These are phyloP conservation scores for Mercenaria mercenaria DNA, from an alignment of 1,140 invertebrate genomes.

Conservation along the genomic window DNA sequence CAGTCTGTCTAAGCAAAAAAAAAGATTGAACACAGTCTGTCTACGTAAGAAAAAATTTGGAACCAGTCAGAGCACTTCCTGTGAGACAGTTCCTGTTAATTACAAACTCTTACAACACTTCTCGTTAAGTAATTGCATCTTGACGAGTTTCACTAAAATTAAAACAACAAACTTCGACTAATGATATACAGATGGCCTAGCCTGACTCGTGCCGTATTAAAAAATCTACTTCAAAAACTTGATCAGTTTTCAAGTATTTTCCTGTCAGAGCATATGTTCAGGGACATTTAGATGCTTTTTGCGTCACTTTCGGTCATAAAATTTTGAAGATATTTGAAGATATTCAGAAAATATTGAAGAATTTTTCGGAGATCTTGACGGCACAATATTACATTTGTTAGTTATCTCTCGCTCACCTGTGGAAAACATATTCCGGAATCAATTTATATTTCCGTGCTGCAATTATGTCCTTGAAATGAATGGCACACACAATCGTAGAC, in stretches of 20 bases:
- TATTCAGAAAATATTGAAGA: conserved; percentile 12
- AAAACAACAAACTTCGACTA: conserved; percentile 48
- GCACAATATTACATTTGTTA: conserved; percentile 33
- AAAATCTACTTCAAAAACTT: conserved; percentile 43
- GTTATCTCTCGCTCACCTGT: conserved; percentile 52
- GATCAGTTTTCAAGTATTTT: conserved; percentile 62
- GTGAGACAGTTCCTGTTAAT: conserved; percentile 50
- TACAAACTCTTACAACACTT: conserved; percentile 44
- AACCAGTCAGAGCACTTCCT: conserved; percentile 40
- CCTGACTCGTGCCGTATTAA: neutral
- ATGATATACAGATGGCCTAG: conserved; percentile 56
- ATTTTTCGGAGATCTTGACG: neutral
- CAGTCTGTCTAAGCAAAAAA: conserved; percentile 13
- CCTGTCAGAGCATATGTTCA: conserved; percentile 53
- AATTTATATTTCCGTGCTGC: conserved; percentile 22
- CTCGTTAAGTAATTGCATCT: conserved; percentile 58
- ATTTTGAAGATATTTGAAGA: conserved; percentile 60
- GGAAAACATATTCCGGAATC: conserved; percentile 27
- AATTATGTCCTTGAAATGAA: conserved; percentile 42
- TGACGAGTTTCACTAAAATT: conserved; percentile 58
- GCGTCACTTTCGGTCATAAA: conserved; percentile 58
- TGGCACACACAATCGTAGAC: neutral
- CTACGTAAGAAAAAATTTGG: neutral
- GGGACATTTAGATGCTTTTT: conserved; percentile 28
- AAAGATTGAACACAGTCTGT: neutral